These are phyloP conservation scores for Carollia perspicillata DNA, from an alignment of 2,113 vertebrate genomes.

Conservation along the genomic window DNA sequence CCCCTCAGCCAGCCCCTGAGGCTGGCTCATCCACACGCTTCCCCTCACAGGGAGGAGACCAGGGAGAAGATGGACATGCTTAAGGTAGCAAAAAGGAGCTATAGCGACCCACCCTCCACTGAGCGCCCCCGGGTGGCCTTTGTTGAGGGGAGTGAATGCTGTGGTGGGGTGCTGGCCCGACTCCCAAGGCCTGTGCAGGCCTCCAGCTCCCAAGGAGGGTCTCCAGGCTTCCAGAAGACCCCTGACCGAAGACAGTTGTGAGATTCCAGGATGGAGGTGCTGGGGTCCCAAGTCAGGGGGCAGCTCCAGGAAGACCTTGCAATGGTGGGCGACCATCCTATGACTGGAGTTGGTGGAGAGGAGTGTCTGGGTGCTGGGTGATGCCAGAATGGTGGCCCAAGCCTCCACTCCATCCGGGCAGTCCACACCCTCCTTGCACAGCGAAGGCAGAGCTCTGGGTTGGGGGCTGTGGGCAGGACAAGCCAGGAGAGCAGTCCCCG, in stretches of 20 bases:
- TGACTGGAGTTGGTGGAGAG: background rate
- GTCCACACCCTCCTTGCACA: background rate
- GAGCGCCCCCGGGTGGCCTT: background rate
- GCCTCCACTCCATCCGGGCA: background rate
- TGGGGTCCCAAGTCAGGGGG: background rate
- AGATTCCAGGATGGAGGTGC: background rate
- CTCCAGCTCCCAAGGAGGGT: background rate
- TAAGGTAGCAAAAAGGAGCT: background rate
- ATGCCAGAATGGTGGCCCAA: background rate
- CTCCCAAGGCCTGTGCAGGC: background rate
- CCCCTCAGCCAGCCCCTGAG: background rate
- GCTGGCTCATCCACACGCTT: background rate
- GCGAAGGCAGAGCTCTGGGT: background rate
- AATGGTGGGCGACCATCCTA: background rate
- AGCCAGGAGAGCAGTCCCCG: background rate
- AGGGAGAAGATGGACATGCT: background rate
- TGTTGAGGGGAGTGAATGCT: background rate
- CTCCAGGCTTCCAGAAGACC: background rate
- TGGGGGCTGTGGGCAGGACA: constrained; percentile 19
- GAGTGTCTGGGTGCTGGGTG: fast-evolving
- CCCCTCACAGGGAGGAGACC: background rate
- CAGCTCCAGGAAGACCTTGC: background rate
- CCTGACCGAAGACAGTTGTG: background rate
- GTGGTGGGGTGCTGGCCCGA: background rate
- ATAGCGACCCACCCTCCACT: background rate